Percentiles rank a stretch among this genome's conserved stretches.
phyloP scores from a whole-genome alignment of 2,113 vertebrate genomes.

The Propithecus coquereli region DNA sequence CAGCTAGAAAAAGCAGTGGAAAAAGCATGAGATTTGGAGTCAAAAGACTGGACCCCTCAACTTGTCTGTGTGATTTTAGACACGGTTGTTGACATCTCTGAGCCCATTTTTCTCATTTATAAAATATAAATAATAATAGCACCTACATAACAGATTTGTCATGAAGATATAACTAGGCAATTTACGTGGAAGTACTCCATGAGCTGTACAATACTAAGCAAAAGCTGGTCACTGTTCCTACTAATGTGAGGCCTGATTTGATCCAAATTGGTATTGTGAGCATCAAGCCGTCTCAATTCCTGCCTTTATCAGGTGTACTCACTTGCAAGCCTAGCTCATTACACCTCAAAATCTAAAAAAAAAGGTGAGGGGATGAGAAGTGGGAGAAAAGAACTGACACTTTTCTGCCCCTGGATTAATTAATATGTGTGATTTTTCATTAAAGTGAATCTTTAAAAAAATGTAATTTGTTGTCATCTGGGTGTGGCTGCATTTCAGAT shows the following conservation, averaged over 20 bases:
- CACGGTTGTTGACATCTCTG: not conserved
- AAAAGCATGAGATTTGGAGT: not conserved
- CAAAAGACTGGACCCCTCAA: not conserved
- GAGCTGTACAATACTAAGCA: not conserved
- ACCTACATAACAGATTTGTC: not conserved
- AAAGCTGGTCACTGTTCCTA: not conserved
- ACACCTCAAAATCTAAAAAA: not conserved
- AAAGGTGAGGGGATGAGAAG: accelerated
- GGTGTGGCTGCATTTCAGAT: conserved; percentile 57
- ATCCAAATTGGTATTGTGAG: not conserved
- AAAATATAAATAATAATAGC: not conserved
- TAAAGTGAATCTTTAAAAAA: conserved; percentile 51
- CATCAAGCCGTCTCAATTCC: not conserved
- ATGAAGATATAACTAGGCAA: not conserved
- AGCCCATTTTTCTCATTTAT: conserved; percentile 3
- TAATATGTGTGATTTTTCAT: not conserved
- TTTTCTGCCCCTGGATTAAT: not conserved
- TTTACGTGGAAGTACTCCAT: not conserved
- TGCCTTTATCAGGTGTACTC: not conserved
- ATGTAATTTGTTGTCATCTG: conserved; percentile 4
- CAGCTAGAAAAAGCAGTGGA: not conserved
- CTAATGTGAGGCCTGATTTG: not conserved
- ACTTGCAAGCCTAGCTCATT: not conserved
- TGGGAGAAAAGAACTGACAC: not conserved
- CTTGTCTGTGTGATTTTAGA: not conserved